Evolutionary conservation across 2,797 vertebrate genomes (phyloP), one percentile per base, ranked within the genome.

Genomic region (Myripristis murdjan): DNA sequence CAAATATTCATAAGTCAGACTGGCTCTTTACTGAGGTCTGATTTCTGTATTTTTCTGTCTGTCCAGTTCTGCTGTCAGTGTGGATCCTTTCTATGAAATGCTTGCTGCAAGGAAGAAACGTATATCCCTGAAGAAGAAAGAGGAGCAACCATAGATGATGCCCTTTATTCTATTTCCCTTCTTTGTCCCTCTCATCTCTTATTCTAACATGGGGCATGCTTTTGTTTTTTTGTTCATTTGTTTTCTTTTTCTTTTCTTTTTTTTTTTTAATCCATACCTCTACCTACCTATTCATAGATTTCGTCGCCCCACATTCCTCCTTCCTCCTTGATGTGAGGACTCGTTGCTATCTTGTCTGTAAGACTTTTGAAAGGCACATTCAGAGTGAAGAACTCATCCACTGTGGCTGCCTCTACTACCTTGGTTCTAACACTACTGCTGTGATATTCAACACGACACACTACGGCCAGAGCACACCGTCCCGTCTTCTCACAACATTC

Each of bases 1-100:
- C 6, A 7, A 2, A 35, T 35, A 11, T 35, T 35, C 33, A 7
- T 1, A 15, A 4, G 15, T 41, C 14, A 41, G 39, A 41, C 14
- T 15, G 39, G 14, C 39, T 5, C 14, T 14, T 15, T 41, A 41
- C 11, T 4, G 15, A 41, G 14, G 43, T 20, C 6, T 6, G 5
- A 20, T 5, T 16, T 57, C 24, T 59, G 6, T 56, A 3, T 88
- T 23, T 77, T n/a, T 70, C 52, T 47, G 1, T 69, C 28, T 37
- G 2, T 64, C 14, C 89, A 98, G 97, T 79, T 97, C 97, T 4
- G 97, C 97, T 0, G 97, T 98, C 80, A 98, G 97, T 0, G 96
- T 97, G 81, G 97, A 98, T 84, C 97, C 97, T 24, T 98, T 98
- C 93, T 98, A 98, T 3, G 97, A 98, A 92, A 98, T 98, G 97